Base-by-base conservation (phyloP, 2,797 vertebrate genomes). In the Gambelia wislizenii region DNA sequence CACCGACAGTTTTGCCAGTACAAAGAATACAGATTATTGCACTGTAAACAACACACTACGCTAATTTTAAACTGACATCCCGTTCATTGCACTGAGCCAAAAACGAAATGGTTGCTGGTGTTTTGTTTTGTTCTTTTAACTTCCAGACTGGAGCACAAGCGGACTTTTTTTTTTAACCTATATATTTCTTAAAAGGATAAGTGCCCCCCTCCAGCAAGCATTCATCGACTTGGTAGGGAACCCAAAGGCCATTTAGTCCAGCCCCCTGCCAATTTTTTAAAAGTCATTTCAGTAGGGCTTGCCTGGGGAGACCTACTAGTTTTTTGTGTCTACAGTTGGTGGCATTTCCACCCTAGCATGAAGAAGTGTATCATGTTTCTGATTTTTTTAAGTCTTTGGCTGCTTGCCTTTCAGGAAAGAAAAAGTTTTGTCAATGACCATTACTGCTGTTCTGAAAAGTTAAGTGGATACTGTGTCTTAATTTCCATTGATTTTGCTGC, bases 1-100 rank as follows among this genome's bases (percentile, higher is more conserved):
- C 98, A 98, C 98, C 96, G 95, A 97, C 96, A 91, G 82, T 94
- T 96, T 95, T 96, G 97, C 97, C 98, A 96, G 98, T 95, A 98
- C 95, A 97, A 97, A 96, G 93, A 93, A 93, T 4, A 95, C 96
- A 93, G 91, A 96, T 96, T 98, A 83, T 98, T 98, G 98, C 98
- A 98, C 98, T 98, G 97, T 97, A 98, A 97, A 96, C 33, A 5
- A 96, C 95, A 97, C 93, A 95, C 95, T 97, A 97, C 96, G 90
- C 77, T 94, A 96, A 76, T 95, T 89, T 91, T 93, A 89, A 96
- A 95, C 93, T 95, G 95, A 97, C 91, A 90, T 44, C 92, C 64
- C 10, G 54, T 90, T 88, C 91, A 95, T 96, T 97, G 97, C 96
- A 97, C 95, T 95, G 96, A 97, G 97, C 97, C 96, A 95, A 96